Base-by-base conservation (phyloP, 2,113 vertebrate species). In the Ictalurus punctatus region DNA sequence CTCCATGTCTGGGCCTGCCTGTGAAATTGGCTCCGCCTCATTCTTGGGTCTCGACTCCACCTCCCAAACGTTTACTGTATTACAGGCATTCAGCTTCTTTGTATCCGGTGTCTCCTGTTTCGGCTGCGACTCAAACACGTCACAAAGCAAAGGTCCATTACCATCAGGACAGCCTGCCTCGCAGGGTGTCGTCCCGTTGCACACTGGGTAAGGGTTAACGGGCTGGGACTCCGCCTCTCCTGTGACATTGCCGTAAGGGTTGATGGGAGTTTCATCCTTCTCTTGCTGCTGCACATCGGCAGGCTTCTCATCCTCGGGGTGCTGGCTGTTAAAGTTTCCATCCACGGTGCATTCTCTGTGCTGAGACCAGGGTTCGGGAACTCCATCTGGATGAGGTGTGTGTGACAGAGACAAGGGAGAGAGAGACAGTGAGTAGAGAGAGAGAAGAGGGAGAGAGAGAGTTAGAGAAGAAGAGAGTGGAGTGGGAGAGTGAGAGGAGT, bases 241-340 rank as follows among this genome's bases (percentile, higher is more conserved):
- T 2, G 88, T 84, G 88, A 34, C 85, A 90, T 91, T 95, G 93
- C 94, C 93, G 91, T 97, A 97, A 87, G 97, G 96, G 4, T 97
- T 98, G 90, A 86, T 93, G 94, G 17, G 96, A 95, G 92, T 97
- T 88, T 94, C 94, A 0, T 96, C 95, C 37, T 91, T 93, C 3
- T 13, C 86, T 14, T 94, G 94, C 91, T 94, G 92, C 8, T 95
- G 94, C 9, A 83, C 93, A 93, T 93, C 89, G 0, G 90, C 87
- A 67, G 91, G 94, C 78, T 93, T 87, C 56, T 94, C 90, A 10
- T 93, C 94, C 65, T 95, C 94, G 4, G 93, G 91, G 48, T 90
- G 91, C 83, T 54, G 82, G 30, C 97, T 97, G 1, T 97, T 98
- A 93, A 96, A 96, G 91, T 97, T 97, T 61, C 97, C 93, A 88